Base-by-base conservation (phyloP, 2,888 invertebrate genomes). In the Augiades crinisus region DNA sequence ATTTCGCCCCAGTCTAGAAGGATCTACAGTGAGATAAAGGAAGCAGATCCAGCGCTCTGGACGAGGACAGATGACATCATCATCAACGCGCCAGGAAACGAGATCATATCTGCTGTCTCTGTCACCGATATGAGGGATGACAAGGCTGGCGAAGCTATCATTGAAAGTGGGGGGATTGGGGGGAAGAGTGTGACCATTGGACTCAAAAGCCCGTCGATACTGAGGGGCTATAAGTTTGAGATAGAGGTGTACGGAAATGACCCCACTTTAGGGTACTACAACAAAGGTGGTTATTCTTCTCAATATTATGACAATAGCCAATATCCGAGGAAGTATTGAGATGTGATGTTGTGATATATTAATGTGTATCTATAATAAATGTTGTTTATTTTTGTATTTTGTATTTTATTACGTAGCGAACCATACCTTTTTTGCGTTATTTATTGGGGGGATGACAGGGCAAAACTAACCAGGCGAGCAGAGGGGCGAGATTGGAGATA, bases 21-120 rank as follows among this genome's bases (percentile, higher is more conserved):
- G 46, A 72, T 85, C 37, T 83, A 69, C 53, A 72, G 75, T 51
- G 79, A 80, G 52, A 74, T 84, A 0, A 79, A 76, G 13, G 74
- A 80, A 66, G 80, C 77, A 0, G 62, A 74, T 50, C 83, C 87
- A 0, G 85, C 84, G 0, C 40, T 86, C 1, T 87, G 87, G 87
- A 78, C 56, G 8, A 72, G 86, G 30, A 72, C 76, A 0, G 83
- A 86, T 30, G 78, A 78, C 8, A 54, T 88, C 0, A 63, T 75
- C 0, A 56, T 87, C 1, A 74, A 72, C 16, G 72, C 79, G 0
- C 68, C 70, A 0, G 57, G 60, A 0, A 78, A 78, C 47, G 79
- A 84, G 41, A 52, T 85, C 0, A 87, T 88, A 10, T 74, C 71
- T 54, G 81, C 82, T 2, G 60, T 88, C 0, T 71, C 70, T 27